Conservation (phyloP, 2,888 invertebrate genomes). For the Eilema caniola region DNA sequence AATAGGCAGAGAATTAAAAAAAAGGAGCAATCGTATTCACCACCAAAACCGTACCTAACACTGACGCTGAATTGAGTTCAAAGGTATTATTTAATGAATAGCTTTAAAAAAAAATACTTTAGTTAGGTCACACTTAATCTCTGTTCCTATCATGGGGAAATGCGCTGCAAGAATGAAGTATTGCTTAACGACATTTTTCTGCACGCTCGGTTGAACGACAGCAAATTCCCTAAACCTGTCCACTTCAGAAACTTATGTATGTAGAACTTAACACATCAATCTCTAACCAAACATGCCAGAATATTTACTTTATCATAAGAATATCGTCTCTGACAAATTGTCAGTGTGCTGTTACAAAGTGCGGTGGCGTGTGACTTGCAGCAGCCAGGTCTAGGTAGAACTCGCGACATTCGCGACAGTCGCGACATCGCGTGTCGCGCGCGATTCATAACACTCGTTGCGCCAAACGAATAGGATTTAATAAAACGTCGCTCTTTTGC, state of each 20-base stretch:
- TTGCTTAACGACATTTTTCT: not conserved
- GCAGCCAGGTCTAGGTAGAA: slow-evolving; percentile 31
- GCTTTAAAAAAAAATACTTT: too few relatives aligned
- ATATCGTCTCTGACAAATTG: slow-evolving; percentile 52
- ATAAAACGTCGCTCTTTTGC: slow-evolving; percentile 70
- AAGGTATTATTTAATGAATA: not conserved
- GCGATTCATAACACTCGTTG: slow-evolving; percentile 59
- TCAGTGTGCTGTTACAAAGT: slow-evolving; percentile 44
- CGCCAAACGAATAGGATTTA: slow-evolving; percentile 67
- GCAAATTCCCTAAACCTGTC: not conserved
- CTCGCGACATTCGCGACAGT: slow-evolving; percentile 52
- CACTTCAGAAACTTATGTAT: not conserved
- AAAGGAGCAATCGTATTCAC: too few relatives aligned
- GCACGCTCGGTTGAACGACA: not conserved
- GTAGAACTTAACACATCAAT: slow-evolving; percentile 28
- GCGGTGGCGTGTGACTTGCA: slow-evolving; percentile 48
- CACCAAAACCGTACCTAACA: too few relatives aligned
- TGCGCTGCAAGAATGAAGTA: not conserved
- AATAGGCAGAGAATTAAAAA: too few relatives aligned
- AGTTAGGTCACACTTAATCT: not conserved
- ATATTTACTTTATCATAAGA: slow-evolving; percentile 43
- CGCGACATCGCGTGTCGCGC: slow-evolving; percentile 64
- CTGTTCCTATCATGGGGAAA: not conserved
- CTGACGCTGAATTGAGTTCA: not conserved
- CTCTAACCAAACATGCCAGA: slow-evolving; percentile 33